These are phyloP conservation scores for Pan paniscus DNA, from an alignment of 2,113 vertebrate species.

Conservation along the genomic window DNA sequence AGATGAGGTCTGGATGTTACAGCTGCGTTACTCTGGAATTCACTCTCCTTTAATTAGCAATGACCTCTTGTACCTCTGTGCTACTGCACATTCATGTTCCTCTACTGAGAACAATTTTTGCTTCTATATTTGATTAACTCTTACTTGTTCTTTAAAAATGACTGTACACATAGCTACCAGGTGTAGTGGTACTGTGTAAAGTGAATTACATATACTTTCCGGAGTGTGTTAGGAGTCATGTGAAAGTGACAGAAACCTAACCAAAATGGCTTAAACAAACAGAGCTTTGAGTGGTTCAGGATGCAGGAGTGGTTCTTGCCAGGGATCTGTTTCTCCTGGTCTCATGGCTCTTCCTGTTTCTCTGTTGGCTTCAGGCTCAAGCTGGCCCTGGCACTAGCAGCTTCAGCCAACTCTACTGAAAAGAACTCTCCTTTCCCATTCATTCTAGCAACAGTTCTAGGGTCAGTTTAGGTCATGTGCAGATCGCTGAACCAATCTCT, in stretches of 20 bases:
- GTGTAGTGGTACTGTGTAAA: background rate
- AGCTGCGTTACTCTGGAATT: background rate
- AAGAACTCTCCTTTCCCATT: background rate
- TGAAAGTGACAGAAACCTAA: background rate
- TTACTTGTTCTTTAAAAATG: background rate
- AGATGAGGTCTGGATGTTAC: background rate
- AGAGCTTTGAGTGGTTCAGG: background rate
- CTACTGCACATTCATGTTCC: background rate
- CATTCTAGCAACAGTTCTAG: background rate
- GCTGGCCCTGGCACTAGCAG: background rate
- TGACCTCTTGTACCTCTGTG: background rate
- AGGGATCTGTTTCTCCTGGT: background rate
- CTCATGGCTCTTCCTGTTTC: background rate
- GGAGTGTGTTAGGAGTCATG: background rate
- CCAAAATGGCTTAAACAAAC: background rate
- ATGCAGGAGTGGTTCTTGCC: background rate
- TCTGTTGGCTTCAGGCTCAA: background rate
- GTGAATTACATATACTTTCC: background rate
- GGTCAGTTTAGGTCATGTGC: background rate
- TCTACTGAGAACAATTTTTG: background rate
- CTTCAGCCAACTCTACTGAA: background rate
- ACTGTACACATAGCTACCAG: background rate
- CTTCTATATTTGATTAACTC: background rate
- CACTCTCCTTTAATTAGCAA: background rate
- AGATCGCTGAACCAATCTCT: background rate